phyloP scores from a whole-genome alignment of 2,888 invertebrate species.

The Campaea margaritaria region DNA sequence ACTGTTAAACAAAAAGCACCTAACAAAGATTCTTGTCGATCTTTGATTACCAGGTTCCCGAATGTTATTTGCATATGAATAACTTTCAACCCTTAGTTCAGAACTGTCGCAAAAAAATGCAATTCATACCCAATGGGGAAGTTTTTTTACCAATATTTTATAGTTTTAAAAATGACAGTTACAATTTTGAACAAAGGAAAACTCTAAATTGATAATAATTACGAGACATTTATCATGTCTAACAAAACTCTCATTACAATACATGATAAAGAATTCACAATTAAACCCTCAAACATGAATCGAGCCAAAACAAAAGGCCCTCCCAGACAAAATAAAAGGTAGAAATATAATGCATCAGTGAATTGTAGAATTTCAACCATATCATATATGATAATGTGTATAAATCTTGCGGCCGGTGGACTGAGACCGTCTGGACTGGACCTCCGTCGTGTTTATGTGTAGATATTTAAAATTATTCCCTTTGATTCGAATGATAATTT shows the following conservation, averaged over 20 bases:
- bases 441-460: constrained; percentile 68
- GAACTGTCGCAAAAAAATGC: constrained; percentile 16
- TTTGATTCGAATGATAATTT: constrained; percentile 85
- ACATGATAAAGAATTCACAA: constrained; percentile 46
- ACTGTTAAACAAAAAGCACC: constrained; percentile 6
- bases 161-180: constrained; percentile 8
- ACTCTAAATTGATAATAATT: no score
- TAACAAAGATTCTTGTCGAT: constrained; percentile 24
- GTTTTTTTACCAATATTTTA: constrained; percentile 5
- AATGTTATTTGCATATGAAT: constrained; percentile 29
- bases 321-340: constrained; percentile 73
- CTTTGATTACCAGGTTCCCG: constrained; percentile 20
- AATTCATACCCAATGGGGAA: constrained; percentile 16
- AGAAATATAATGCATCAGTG: constrained; percentile 75
- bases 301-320: constrained; percentile 69
- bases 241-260: constrained; percentile 37
- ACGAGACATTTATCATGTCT: neutral
- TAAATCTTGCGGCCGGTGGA: constrained; percentile 77
- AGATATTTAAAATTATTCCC: constrained; percentile 84
- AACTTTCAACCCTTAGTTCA: constrained; percentile 23
- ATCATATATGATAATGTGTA: constrained; percentile 51
- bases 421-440: constrained; percentile 74
- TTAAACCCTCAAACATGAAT: constrained; percentile 64
- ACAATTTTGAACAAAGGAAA: constrained; percentile 4
- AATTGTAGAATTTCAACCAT: constrained; percentile 67